These are phyloP conservation scores for Halcyon chelicuti DNA, from an alignment of 2,797 vertebrate species.

Conservation along the genomic window DNA sequence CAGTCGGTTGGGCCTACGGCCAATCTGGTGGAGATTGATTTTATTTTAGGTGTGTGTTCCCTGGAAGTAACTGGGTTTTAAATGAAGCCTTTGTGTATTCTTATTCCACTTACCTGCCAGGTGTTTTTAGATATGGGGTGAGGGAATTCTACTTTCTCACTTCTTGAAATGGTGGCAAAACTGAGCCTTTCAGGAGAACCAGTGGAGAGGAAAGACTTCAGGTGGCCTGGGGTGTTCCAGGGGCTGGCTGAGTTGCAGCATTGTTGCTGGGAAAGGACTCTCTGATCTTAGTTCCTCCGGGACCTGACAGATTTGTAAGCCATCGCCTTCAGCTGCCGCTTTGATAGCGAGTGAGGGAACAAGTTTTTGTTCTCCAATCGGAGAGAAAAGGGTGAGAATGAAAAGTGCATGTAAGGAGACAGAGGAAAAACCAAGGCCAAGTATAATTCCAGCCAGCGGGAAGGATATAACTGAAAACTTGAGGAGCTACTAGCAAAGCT, in stretches of 20 bases:
- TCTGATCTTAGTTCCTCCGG: neutral
- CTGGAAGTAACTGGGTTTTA: neutral
- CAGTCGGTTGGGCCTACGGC: rapidly evolving
- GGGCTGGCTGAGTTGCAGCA: neutral
- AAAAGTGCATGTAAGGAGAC: neutral
- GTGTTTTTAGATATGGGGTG: neutral
- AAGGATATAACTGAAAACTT: neutral
- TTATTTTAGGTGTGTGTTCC: neutral
- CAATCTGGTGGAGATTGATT: neutral
- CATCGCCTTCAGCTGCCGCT: neutral
- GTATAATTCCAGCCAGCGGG: neutral
- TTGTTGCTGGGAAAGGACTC: neutral
- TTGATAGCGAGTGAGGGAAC: neutral
- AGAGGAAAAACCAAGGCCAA: neutral
- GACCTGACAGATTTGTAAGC: conserved; percentile 21
- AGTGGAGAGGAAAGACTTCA: neutral
- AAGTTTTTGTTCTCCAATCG: neutral
- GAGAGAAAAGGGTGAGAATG: neutral
- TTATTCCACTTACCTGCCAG: neutral
- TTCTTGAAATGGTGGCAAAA: neutral
- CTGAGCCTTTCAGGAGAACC: neutral
- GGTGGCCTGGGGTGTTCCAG: neutral
- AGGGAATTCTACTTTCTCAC: neutral
- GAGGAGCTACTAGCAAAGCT: neutral
- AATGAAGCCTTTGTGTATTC: neutral